phyloP scores from a whole-genome alignment of 2,797 vertebrate genomes.

The Hippocampus kuda region DNA sequence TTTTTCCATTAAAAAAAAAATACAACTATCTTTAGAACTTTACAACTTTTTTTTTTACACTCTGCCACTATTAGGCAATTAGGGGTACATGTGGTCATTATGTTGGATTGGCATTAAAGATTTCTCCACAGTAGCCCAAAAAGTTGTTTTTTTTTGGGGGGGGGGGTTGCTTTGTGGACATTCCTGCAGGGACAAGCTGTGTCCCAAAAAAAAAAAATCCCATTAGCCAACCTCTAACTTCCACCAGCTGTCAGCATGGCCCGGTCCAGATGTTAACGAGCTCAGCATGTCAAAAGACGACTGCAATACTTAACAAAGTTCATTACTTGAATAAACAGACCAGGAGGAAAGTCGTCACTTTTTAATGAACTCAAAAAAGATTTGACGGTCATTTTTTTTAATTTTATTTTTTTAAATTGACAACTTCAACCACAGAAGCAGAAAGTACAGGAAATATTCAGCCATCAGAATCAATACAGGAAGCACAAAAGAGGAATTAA shows the following conservation, averaged over 20 bases:
- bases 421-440: slow-evolving; percentile 53
- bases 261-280: slow-evolving; percentile 44
- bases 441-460: slow-evolving; percentile 44
- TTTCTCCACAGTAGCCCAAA: too few relatives aligned
- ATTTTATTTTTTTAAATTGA: slow-evolving; percentile 33
- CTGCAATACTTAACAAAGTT: not conserved
- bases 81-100: too few relatives aligned
- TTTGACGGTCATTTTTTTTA: slow-evolving; percentile 31
- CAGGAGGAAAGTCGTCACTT: not conserved
- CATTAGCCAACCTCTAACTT: slow-evolving; percentile 53
- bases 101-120: too few relatives aligned
- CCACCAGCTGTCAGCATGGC: slow-evolving; percentile 47
- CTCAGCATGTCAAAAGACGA: not conserved
- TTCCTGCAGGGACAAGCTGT: slow-evolving; percentile 52
- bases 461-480: slow-evolving; percentile 24
- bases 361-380: not conserved
- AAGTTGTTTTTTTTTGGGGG: too few relatives aligned
- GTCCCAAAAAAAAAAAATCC: slow-evolving; percentile 17
- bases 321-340: not conserved
- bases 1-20: too few relatives aligned
- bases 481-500: not conserved
- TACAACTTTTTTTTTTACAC: too few relatives aligned
- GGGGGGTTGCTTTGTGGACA: slow-evolving; percentile 26
- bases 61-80: too few relatives aligned
- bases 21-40: too few relatives aligned